Evolutionary conservation across 2,888 invertebrate genomes (phyloP).

Genomic region (Drosophila atripex): DNA sequence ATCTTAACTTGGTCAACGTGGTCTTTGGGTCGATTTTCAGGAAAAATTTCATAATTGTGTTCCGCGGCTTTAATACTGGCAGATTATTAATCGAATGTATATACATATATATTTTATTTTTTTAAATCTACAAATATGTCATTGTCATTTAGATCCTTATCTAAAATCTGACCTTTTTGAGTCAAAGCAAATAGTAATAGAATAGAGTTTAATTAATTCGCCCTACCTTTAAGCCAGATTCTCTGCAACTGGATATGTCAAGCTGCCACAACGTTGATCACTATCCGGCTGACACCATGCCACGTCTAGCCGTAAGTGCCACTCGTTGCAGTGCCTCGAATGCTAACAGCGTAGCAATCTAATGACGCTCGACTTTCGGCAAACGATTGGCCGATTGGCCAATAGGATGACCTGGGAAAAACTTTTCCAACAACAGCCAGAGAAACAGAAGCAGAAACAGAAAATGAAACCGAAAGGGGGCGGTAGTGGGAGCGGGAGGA

Average conservation of each 20-base stretch:
- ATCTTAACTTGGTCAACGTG: too few relatives aligned
- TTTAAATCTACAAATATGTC: too few relatives aligned
- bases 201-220: not conserved
- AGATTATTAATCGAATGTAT: too few relatives aligned
- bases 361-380: constrained; percentile 63
- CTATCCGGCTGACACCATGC: not conserved
- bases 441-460: constrained; percentile 30
- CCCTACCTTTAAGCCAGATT: not conserved
- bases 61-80: too few relatives aligned
- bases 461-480: constrained; percentile 5
- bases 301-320: constrained; percentile 18
- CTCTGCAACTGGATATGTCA: not conserved
- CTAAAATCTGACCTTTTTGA: too few relatives aligned
- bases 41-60: too few relatives aligned
- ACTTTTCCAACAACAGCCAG: constrained; percentile 32
- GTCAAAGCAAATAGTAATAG: not conserved
- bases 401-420: constrained; percentile 19
- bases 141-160: too few relatives aligned
- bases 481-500: not conserved
- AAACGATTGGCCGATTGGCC: constrained; percentile 33
- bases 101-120: too few relatives aligned
- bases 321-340: constrained; percentile 12
- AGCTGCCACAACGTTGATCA: constrained; percentile 1
- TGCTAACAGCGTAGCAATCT: constrained; percentile 46
- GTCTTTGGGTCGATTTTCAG: too few relatives aligned